Percentiles rank a stretch among this genome's conserved stretches.
These are phyloP conservation scores for Ridgeia piscesae DNA, from an alignment of 1,140 invertebrate genomes.

Conservation along the genomic window DNA sequence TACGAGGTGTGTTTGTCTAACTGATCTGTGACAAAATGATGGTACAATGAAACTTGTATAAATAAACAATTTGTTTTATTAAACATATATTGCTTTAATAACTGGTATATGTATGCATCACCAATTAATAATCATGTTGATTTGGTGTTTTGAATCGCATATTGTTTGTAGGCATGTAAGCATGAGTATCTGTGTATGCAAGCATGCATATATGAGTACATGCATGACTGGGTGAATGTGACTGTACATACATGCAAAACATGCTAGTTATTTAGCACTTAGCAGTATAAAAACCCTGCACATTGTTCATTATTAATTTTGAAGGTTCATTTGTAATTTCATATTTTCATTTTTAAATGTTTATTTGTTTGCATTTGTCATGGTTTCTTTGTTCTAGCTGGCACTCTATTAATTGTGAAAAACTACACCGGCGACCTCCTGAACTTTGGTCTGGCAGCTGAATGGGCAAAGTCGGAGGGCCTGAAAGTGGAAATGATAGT, in stretches of 20 bases:
- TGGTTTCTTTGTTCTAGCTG: constrained; percentile 44
- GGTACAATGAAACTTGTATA: not conserved
- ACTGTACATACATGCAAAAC: not conserved
- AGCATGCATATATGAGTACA: not conserved
- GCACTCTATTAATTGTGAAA: constrained; percentile 73
- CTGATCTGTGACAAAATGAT: not conserved
- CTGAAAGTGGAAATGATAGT: constrained; percentile 70
- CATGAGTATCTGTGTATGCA: not conserved
- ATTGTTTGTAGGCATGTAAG: too few relatives aligned
- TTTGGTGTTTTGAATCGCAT: too few relatives aligned
- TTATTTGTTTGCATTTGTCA: not conserved
- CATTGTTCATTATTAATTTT: not conserved
- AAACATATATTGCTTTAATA: too few relatives aligned
- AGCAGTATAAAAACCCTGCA: not conserved
- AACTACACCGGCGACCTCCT: constrained; percentile 88
- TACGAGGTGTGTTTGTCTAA: not conserved
- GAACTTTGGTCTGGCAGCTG: constrained; percentile 81
- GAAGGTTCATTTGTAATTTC: too few relatives aligned
- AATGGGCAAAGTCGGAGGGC: constrained; percentile 68
- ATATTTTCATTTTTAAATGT: not conserved
- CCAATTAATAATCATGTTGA: too few relatives aligned
- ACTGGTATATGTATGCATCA: too few relatives aligned
- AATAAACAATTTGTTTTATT: too few relatives aligned
- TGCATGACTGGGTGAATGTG: too few relatives aligned
- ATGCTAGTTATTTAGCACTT: not conserved